Percentiles rank a stretch among this genome's conserved stretches.
These are phyloP conservation scores for Scarus forsteni DNA, from an alignment of 2,797 vertebrate genomes.

Conservation along the genomic window DNA sequence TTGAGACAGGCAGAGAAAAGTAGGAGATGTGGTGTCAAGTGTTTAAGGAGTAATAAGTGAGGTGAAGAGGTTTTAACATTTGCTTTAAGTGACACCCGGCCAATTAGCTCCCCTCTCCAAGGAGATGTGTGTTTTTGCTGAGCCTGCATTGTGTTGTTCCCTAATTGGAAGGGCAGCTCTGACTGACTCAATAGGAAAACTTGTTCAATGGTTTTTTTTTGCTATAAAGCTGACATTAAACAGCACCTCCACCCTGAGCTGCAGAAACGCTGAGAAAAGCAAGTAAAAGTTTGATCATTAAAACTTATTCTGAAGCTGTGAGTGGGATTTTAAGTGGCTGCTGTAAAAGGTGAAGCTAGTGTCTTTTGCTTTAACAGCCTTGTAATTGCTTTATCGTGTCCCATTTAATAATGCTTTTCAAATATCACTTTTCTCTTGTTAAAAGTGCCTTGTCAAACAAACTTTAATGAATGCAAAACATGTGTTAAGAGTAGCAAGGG, in stretches of 20 bases:
- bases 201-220: too few species aligned
- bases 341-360: conserved; percentile 38
- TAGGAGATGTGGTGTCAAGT: background rate
- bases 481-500: background rate
- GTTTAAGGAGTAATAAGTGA: background rate
- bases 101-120: conserved; percentile 21
- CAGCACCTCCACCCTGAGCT: background rate
- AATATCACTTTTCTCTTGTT: background rate
- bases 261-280: background rate
- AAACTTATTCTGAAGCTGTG: conserved; percentile 20
- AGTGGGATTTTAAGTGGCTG: conserved; percentile 24
- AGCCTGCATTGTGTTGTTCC: conserved; percentile 3
- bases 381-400: background rate
- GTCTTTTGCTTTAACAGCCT: conserved; percentile 41
- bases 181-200: background rate
- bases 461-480: too few species aligned
- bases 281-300: background rate
- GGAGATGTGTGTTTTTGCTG: background rate
- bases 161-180: conserved; percentile 4
- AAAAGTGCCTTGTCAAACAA: too few species aligned
- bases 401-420: background rate
- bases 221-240: background rate
- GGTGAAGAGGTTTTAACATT: conserved; percentile 7
- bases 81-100: conserved; percentile 25
- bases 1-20: background rate